Conservation (phyloP, 2,888 invertebrate genomes). For the Polydrusus tereticollis region DNA sequence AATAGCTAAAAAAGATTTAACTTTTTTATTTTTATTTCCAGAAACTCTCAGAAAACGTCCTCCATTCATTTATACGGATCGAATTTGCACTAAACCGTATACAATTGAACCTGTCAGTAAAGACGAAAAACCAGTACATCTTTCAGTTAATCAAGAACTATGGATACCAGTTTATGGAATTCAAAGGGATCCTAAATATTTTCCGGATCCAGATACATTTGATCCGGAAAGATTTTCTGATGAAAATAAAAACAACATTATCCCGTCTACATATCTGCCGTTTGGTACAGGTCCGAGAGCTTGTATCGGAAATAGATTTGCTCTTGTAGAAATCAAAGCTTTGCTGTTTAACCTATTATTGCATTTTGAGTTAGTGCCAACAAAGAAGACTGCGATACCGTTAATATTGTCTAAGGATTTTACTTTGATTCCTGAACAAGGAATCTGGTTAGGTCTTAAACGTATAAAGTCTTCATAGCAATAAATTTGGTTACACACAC, state of each 20-base stretch:
- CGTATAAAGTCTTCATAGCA: background rate
- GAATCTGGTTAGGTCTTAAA: background rate
- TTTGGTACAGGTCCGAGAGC: conserved; percentile 22
- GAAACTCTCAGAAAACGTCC: conserved; percentile 8
- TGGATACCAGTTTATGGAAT: conserved; percentile 1
- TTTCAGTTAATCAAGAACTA: background rate
- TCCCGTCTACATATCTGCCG: background rate
- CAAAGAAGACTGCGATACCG: background rate
- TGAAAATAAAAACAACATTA: conserved; percentile 18
- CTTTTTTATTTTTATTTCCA: background rate
- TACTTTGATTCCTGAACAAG: background rate
- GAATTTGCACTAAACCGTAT: conserved; percentile 10
- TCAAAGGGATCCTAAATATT: conserved; percentile 10
- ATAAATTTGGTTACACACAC: background rate
- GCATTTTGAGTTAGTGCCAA: background rate
- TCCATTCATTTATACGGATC: background rate
- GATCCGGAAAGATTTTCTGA: conserved; percentile 18
- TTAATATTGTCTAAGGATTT: background rate
- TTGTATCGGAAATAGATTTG: conserved; percentile 16
- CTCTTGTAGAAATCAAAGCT: conserved; percentile 6
- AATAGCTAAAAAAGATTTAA: too few relatives aligned
- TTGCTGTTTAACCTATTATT: background rate
- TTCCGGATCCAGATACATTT: conserved; percentile 21
- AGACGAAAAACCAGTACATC: background rate
- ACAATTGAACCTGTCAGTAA: too few relatives aligned